phyloP scores from a whole-genome alignment of 2,797 vertebrate genomes.

The Pseudomugil gertrudae region DNA sequence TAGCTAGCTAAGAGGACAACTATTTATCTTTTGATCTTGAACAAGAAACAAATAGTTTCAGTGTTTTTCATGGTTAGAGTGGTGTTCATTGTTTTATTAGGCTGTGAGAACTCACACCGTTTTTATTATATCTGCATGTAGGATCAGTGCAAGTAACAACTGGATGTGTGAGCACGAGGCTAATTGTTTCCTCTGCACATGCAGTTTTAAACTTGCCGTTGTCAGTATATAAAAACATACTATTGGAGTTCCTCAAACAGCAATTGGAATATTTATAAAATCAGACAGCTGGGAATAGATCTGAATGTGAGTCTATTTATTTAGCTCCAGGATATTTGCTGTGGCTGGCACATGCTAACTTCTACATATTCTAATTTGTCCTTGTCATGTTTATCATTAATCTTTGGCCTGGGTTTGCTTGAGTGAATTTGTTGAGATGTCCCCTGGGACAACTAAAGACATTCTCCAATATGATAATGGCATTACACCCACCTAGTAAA shows the following conservation, averaged over 20 bases:
- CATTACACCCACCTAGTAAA: conserved; percentile 75
- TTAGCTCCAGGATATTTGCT: conserved; percentile 74
- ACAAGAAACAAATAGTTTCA: neutral
- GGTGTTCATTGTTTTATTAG: too few species aligned
- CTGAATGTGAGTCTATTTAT: conserved; percentile 67
- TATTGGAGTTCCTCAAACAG: conserved; percentile 50
- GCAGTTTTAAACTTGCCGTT: conserved; percentile 32
- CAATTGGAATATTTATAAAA: conserved; percentile 61
- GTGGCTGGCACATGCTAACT: conserved; percentile 73
- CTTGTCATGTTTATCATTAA: conserved; percentile 87
- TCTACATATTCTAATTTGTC: conserved; percentile 83
- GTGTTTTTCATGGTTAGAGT: neutral
- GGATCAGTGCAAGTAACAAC: neutral
- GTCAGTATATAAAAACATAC: conserved; percentile 50
- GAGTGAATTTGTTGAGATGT: conserved; percentile 78
- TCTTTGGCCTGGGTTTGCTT: conserved; percentile 80
- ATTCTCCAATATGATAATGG: conserved; percentile 83
- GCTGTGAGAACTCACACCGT: neutral
- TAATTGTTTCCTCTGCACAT: conserved; percentile 8
- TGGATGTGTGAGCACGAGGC: neutral
- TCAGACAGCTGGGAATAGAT: conserved; percentile 57
- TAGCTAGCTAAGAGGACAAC: neutral
- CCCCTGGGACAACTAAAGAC: conserved; percentile 76
- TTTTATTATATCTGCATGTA: neutral
- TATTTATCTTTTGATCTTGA: neutral